Conservation (phyloP, 2,888 invertebrate species). For the Drosophila histrio region DNA sequence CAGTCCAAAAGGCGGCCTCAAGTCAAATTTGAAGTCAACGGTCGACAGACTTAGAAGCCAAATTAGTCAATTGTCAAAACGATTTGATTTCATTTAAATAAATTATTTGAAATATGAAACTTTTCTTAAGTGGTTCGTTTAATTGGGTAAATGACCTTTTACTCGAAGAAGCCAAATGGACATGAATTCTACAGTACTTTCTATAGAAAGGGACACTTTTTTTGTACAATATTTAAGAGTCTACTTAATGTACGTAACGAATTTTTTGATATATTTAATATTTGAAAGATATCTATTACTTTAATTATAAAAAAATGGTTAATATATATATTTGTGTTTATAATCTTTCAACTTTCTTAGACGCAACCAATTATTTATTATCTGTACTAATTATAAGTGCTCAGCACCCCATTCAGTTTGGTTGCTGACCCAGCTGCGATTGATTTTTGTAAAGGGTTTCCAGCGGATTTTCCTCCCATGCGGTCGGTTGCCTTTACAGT, state of each 20-base stretch:
- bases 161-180: neutral
- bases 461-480: neutral
- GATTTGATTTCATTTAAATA: neutral
- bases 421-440: constrained; percentile 48
- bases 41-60: constrained; percentile 36
- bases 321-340: too few species aligned
- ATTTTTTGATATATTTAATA: too few species aligned
- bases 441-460: constrained; percentile 49
- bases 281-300: too few species aligned
- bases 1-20: neutral
- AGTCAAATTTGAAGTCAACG: constrained; percentile 15
- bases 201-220: neutral
- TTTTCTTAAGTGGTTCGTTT: neutral
- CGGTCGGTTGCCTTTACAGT: constrained; percentile 13
- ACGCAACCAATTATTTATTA: constrained; percentile 24
- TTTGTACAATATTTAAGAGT: too few species aligned
- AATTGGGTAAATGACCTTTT: neutral
- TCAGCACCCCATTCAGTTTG: constrained; percentile 38
- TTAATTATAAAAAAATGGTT: too few species aligned
- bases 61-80: constrained; percentile 25
- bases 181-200: neutral
- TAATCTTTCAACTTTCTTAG: neutral
- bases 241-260: too few species aligned
- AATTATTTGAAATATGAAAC: constrained; percentile 5
- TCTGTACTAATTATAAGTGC: constrained; percentile 38